Percentiles rank a stretch among this genome's conserved stretches.
Conservation (phyloP, 2,113 vertebrate species). For the Ceratotherium simum region DNA sequence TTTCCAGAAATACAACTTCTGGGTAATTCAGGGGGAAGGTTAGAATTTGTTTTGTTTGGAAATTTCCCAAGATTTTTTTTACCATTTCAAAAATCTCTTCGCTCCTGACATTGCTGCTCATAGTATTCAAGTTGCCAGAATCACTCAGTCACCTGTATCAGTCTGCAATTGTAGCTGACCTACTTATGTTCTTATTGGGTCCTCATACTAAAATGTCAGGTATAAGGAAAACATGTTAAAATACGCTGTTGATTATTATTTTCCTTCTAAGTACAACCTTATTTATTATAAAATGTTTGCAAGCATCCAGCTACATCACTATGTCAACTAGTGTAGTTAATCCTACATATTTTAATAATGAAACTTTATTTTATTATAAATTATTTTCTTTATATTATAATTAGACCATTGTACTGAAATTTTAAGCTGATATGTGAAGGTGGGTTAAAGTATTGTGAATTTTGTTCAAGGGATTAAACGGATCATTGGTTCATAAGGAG, state of each 20-base stretch:
- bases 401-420: background rate
- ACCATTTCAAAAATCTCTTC: conserved; percentile 44
- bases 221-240: conserved; percentile 12
- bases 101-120: background rate
- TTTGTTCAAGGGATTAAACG: background rate
- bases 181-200: background rate
- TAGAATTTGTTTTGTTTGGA: conserved; percentile 48
- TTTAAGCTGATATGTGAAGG: background rate
- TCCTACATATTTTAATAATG: background rate
- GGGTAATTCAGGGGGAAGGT: conserved; percentile 41
- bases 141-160: background rate
- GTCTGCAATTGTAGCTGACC: background rate
- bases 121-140: conserved; percentile 1
- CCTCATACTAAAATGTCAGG: background rate
- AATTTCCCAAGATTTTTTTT: background rate
- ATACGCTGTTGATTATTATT: background rate
- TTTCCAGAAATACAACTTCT: conserved; percentile 43
- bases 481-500: background rate
- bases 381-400: background rate
- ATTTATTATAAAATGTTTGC: background rate
- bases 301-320: background rate
- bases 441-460: background rate
- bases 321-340: background rate
- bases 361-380: background rate
- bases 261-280: background rate